Evolutionary conservation across 2,888 invertebrate genomes (phyloP), one percentile per base, ranked within the genome.

Genomic region (Monoplex corrugatus): DNA sequence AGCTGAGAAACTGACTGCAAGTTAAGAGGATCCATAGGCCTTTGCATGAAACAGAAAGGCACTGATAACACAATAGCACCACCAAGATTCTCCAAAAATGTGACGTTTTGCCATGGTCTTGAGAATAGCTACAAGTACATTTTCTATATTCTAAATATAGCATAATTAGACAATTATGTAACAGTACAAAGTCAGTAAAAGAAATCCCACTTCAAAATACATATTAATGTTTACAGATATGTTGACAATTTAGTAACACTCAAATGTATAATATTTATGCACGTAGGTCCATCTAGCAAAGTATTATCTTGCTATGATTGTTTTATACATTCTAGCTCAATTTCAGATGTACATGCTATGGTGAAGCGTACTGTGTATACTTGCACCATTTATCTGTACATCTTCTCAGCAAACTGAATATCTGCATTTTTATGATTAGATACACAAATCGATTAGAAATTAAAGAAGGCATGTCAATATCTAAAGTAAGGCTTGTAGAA

Each of bases 31-130:
- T 35, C 43, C 23, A 40, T 43, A 80, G 40, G 40, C 78, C 40
- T 43, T 43, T 75, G 23, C 28, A 43, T 43, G 43, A 5, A 40
- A 23, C 10, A 1, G 43, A 80, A 78, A 80, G 78, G 78, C 78
- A 80, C 78, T 80, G 40, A 43, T 43, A 43, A 80, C 23, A 72
- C 72, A 80, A 43, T 80, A 80, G 78, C 78, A 80, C 78, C 78
- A 43, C 40, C 40, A 80, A 23, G 23, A 28, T 43, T 19, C 43
- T 43, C 40, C 23, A 40, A 40, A 40, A n/a, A n/a, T n/a, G n/a
- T n/a, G n/a, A n/a, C n/a, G n/a, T 43, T 28, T 68, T 6, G 28
- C 16, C 23, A 28, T 68, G 8, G 32, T n/a, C 6, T 23, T n/a
- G 68, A n/a, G 23, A 16, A 23, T n/a, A 78, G 23, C 28, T 40